Evolutionary conservation across 2,888 invertebrate genomes (phyloP).

Genomic region (Leptopterna dolabrata): DNA sequence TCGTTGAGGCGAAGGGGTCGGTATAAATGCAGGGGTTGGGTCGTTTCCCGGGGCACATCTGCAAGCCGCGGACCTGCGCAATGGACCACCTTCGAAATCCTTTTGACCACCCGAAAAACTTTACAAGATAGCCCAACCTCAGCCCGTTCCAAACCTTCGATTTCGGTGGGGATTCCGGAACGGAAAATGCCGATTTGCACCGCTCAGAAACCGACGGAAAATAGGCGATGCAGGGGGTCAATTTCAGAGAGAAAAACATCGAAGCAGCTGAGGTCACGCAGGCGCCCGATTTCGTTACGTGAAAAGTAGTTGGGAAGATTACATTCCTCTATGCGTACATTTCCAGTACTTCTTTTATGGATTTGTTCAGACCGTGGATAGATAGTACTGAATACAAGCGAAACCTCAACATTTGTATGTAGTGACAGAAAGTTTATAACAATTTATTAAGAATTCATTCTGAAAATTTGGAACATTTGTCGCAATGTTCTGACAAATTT

Average conservation of each 20-base stretch:
- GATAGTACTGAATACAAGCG: no score
- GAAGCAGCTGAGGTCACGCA: constrained; percentile 3
- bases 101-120: constrained; percentile 44
- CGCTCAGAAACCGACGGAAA: no score
- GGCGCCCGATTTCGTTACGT: not conserved
- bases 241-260: not conserved
- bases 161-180: not conserved
- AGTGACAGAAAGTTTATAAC: no score
- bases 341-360: not conserved
- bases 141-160: not conserved
- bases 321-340: constrained; percentile 5
- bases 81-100: not conserved
- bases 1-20: constrained; percentile 18
- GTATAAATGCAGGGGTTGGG: constrained; percentile 53
- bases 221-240: not conserved
- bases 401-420: no score
- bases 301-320: not conserved
- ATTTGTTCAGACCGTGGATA: no score
- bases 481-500: no score
- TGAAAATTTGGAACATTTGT: no score
- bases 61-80: constrained; percentile 53
- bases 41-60: constrained; percentile 56
- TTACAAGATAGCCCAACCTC: not conserved
- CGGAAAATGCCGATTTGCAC: no score
- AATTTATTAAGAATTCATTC: no score